Base-by-base conservation (phyloP, 1,140 invertebrate genomes). In the Neelides sp. region DNA sequence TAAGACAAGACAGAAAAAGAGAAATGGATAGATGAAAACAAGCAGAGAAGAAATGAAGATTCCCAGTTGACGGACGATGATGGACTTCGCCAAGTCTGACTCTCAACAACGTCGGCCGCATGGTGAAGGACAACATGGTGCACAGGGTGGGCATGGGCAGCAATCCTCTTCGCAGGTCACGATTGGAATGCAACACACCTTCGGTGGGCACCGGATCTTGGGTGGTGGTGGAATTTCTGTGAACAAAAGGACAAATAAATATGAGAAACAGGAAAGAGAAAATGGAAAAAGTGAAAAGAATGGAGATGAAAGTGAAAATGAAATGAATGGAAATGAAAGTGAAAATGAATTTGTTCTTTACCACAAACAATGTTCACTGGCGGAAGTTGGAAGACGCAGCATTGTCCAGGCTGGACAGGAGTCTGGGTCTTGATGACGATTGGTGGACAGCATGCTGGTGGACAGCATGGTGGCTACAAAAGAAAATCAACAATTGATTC, bases 321-420 rank as follows among this genome's bases (percentile, higher is more conserved):
- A 7, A 27, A 8, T 48, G 17, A 15, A n/a, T 24, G n/a, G 27
- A 19, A 40, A 4, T 4, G 23, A 23, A 20, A 37, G 15, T 39
- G 7, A 8, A 26, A 19, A 15, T 24, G 8, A 24, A 5, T 24
- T 3, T 42, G 5, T 22, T 23, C 32, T 47, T 55, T 40, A 50
- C 53, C 55, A 24, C 59, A 61, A 27, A 61, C 59, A 22, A 61
- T 61, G 40, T 61, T 61, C 7, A 61, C 53, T 4, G 59, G 59
- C 1, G 59, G 59, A 7, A 61, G 34, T 22, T 61, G 59, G 24
- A 61, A 61, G 10, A 61, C 55, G 26, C 59, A 61, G 50, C 59
- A 61, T 42, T 61, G 59, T 12, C 59, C 59, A 42, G 57, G 55
- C 37, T 57, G 59, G 4, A 47, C 36, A 12, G 44, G 59, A 17